phyloP scores from a whole-genome alignment of 1,140 invertebrate genomes.

The Drosophila busckii region DNA sequence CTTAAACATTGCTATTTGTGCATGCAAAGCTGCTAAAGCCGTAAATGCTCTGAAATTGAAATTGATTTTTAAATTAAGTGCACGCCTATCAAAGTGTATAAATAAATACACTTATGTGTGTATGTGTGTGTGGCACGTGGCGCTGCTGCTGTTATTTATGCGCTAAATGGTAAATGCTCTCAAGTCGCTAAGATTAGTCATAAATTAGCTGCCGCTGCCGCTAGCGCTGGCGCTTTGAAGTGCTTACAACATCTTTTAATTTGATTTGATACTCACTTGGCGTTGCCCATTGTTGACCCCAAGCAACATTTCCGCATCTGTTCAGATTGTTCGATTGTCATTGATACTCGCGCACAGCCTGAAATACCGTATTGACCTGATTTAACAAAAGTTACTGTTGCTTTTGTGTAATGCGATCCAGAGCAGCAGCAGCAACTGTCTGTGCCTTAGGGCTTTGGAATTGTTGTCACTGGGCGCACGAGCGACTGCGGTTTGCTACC shows the following conservation, averaged over 20 bases:
- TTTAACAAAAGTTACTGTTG: conserved; percentile 54
- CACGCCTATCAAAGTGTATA: conserved; percentile 19
- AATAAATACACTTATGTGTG: too few relatives aligned
- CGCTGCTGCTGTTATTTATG: conserved; percentile 19
- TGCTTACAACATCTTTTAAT: conserved; percentile 10
- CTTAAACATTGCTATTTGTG: too few relatives aligned
- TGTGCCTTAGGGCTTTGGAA: conserved; percentile 5
- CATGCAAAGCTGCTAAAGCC: conserved; percentile 2
- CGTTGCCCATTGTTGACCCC: conserved; percentile 2
- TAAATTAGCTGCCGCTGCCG: conserved; percentile 6
- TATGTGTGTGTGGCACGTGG: too few relatives aligned
- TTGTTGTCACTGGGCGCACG: conserved; percentile 7
- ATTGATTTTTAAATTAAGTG: conserved; percentile 49
- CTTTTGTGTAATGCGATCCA: conserved; percentile 44
- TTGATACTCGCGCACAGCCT: conserved; percentile 37
- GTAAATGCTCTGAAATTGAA: conserved; percentile 49
- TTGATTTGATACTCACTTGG: background rate
- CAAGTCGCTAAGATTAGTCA: background rate
- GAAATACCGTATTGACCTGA: conserved; percentile 71
- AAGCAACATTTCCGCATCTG: conserved; percentile 31
- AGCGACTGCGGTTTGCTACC: conserved; percentile 31
- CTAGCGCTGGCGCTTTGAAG: conserved; percentile 3
- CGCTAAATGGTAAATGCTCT: conserved; percentile 1
- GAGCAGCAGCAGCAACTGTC: conserved; percentile 10
- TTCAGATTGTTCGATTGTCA: conserved; percentile 40